These are phyloP conservation scores for Seriola quinqueradiata DNA, from an alignment of 2,113 vertebrate species.

Conservation along the genomic window DNA sequence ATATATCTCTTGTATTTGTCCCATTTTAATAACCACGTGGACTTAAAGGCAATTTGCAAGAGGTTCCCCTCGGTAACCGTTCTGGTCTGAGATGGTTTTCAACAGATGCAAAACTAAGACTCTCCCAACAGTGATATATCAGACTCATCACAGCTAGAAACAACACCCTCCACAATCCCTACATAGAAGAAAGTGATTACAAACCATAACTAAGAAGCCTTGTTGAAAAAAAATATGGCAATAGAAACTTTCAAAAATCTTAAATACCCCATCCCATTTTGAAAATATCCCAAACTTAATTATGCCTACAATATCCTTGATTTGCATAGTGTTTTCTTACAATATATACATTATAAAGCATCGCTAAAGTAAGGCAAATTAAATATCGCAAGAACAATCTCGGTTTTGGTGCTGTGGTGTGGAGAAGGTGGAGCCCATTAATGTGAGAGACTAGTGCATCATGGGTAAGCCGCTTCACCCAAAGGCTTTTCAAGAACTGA, in stretches of 20 bases:
- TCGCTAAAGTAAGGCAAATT: slow-evolving; percentile 70
- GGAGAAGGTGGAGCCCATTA: slow-evolving; percentile 31
- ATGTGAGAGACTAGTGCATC: slow-evolving; percentile 46
- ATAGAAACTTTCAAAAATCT: slow-evolving; percentile 58
- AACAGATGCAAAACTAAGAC: slow-evolving; percentile 21
- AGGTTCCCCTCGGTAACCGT: neutral
- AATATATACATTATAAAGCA: slow-evolving; percentile 58
- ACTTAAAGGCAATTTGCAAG: slow-evolving; percentile 37
- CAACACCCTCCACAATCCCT: slow-evolving; percentile 16
- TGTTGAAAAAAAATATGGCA: slow-evolving; percentile 38
- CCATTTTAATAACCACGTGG: slow-evolving; percentile 7
- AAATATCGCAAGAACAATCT: slow-evolving; percentile 30
- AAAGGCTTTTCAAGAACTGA: slow-evolving; percentile 15
- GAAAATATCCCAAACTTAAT: slow-evolving; percentile 60
- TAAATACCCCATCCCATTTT: slow-evolving; percentile 77
- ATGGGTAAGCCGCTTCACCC: slow-evolving; percentile 10
- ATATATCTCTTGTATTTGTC: slow-evolving; percentile 18
- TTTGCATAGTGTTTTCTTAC: slow-evolving; percentile 75
- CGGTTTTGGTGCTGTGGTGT: slow-evolving; percentile 22
- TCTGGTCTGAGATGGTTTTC: slow-evolving; percentile 30
- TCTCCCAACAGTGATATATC: slow-evolving; percentile 33
- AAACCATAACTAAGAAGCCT: slow-evolving; percentile 15
- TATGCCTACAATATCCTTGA: slow-evolving; percentile 55
- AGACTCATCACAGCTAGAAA: slow-evolving; percentile 21
- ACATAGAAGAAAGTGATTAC: slow-evolving; percentile 35